These are phyloP conservation scores for Heterocephalus glaber DNA, from an alignment of 2,113 vertebrate genomes.

Conservation along the genomic window DNA sequence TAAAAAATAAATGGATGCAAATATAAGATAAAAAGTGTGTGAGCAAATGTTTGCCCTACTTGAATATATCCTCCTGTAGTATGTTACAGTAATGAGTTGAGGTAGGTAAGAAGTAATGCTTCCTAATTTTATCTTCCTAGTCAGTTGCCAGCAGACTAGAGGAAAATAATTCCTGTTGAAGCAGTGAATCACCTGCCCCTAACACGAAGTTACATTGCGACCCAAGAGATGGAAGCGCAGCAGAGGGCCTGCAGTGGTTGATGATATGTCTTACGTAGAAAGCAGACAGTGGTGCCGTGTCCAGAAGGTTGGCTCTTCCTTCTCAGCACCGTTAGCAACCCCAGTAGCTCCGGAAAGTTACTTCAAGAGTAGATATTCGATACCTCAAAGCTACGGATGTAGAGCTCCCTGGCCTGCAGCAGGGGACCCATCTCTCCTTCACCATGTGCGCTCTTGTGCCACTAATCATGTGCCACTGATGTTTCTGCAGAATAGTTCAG, in stretches of 20 bases:
- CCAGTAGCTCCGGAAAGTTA: constrained; percentile 40
- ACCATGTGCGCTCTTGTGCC: constrained; percentile 1
- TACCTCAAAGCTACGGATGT: not conserved
- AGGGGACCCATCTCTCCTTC: constrained; percentile 14
- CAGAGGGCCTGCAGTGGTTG: constrained; percentile 77
- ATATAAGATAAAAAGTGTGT: constrained; percentile 42
- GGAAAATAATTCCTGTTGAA: constrained; percentile 82
- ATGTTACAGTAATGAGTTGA: constrained; percentile 44
- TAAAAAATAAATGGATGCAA: constrained; percentile 24
- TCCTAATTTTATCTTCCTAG: constrained; percentile 83
- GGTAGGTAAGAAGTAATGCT: constrained; percentile 78
- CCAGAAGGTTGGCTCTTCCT: constrained; percentile 81
- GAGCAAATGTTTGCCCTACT: constrained; percentile 42
- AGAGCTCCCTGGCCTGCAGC: constrained; percentile 67
- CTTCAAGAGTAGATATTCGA: not conserved
- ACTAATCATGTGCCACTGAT: not conserved
- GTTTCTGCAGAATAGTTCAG: constrained; percentile 11
- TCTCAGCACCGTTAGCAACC: constrained; percentile 79
- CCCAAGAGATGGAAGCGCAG: constrained; percentile 79
- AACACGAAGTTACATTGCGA: constrained; percentile 78
- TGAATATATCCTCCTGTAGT: constrained; percentile 52
- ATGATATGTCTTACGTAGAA: constrained; percentile 77
- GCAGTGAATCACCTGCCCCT: constrained; percentile 79
- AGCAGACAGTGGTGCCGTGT: constrained; percentile 81
- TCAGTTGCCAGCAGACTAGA: constrained; percentile 83